These are phyloP conservation scores for Gobius niger DNA, from an alignment of 2,113 vertebrate species.

Conservation along the genomic window DNA sequence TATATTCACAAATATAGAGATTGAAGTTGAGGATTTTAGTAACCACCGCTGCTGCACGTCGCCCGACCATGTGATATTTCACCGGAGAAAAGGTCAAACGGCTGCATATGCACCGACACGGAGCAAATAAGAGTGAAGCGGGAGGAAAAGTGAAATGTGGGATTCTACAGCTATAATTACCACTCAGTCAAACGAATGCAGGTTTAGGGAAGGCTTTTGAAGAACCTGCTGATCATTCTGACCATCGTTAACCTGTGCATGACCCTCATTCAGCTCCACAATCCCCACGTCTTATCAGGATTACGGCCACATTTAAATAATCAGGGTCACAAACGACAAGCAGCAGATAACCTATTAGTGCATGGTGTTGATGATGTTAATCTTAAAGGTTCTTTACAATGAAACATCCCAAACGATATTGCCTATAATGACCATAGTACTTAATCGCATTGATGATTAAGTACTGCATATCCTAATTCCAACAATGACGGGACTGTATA, in stretches of 20 bases:
- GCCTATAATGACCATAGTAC: no score
- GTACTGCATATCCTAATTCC: no score
- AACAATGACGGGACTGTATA: no score
- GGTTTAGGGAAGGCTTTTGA: constrained; percentile 32
- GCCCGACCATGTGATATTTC: constrained; percentile 18
- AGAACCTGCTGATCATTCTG: constrained; percentile 65
- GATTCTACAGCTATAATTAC: constrained; percentile 50
- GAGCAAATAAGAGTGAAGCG: constrained; percentile 10
- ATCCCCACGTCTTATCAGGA: constrained; percentile 68
- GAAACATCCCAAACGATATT: no score
- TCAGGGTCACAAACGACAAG: constrained; percentile 71
- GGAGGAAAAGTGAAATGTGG: constrained; percentile 1
- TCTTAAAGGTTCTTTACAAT: no score
- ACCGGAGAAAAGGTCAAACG: constrained; percentile 15
- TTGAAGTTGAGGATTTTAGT: neutral
- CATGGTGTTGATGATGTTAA: no score
- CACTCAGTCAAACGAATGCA: constrained; percentile 33
- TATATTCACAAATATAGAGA: no score
- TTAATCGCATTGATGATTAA: no score
- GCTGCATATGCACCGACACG: neutral
- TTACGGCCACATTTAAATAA: constrained; percentile 78
- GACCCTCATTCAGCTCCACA: constrained; percentile 69
- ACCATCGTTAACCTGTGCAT: constrained; percentile 75
- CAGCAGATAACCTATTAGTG: constrained; percentile 50
- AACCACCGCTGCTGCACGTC: neutral